Conservation (phyloP, 2,797 vertebrate species). For the Spinus olivaceus region DNA sequence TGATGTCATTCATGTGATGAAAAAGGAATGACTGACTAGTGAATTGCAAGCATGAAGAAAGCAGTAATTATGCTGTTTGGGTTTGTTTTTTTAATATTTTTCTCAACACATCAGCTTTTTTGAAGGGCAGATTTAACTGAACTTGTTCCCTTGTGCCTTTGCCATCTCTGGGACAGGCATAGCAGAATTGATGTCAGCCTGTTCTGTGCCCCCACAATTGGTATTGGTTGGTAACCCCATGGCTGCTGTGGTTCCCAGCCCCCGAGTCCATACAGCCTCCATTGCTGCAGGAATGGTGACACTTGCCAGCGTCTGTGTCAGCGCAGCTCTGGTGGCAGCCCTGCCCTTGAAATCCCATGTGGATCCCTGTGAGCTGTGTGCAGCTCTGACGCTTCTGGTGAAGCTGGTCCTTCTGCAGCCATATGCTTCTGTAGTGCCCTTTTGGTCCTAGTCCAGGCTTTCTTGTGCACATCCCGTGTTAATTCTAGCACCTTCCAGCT, state of each 20-base stretch:
- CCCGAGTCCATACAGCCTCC: accelerated
- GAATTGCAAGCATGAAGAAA: not conserved
- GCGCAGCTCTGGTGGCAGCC: not conserved
- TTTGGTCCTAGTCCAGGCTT: not conserved
- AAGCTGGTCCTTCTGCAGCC: not conserved
- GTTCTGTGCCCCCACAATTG: accelerated
- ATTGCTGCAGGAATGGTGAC: not conserved
- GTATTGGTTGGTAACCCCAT: accelerated
- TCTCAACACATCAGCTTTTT: not conserved
- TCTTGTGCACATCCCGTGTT: not conserved
- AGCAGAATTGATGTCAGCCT: accelerated
- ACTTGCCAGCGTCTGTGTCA: not conserved
- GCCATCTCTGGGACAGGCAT: not conserved
- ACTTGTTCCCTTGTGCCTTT: not conserved
- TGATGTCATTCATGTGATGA: slow-evolving; percentile 9
- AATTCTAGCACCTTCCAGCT: not conserved
- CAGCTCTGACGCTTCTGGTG: not conserved
- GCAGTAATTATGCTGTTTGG: not conserved
- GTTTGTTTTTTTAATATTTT: not conserved
- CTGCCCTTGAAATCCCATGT: not conserved
- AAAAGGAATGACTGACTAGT: not conserved
- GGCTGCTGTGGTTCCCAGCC: not conserved
- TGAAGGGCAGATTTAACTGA: not conserved
- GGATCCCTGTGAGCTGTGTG: not conserved
- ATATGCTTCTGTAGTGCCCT: not conserved